Conservation (phyloP, 2,113 vertebrate genomes). For the Eurypyga helias region DNA sequence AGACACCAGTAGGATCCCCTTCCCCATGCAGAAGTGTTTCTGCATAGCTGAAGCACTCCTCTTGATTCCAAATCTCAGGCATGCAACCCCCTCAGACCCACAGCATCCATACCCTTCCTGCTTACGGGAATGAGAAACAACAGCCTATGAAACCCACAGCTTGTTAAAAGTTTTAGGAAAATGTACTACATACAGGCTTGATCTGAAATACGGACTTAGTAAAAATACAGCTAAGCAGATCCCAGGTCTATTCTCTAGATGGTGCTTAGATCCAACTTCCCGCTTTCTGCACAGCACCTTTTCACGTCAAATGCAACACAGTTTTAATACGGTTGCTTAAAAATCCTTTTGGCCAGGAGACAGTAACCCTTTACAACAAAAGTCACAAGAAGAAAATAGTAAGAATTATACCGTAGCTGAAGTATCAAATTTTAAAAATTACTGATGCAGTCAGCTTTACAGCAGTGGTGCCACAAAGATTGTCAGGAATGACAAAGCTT, state of each 20-base stretch:
- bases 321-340: background rate
- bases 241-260: background rate
- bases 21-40: background rate
- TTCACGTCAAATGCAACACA: background rate
- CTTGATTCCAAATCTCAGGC: background rate
- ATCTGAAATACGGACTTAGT: background rate
- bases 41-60: background rate
- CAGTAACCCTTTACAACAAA: background rate
- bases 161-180: background rate
- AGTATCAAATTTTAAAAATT: constrained; percentile 4
- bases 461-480: background rate
- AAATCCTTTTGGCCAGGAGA: background rate
- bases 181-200: background rate
- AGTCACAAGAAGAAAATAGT: background rate
- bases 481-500: constrained; percentile 21
- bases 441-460: background rate
- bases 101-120: background rate
- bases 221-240: background rate
- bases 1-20: background rate
- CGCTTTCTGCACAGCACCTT: background rate
- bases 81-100: background rate
- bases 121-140: background rate
- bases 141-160: background rate
- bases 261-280: background rate
- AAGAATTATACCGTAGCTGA: background rate